phyloP scores from a whole-genome alignment of 1,140 invertebrate species.

The Musca domestica region DNA sequence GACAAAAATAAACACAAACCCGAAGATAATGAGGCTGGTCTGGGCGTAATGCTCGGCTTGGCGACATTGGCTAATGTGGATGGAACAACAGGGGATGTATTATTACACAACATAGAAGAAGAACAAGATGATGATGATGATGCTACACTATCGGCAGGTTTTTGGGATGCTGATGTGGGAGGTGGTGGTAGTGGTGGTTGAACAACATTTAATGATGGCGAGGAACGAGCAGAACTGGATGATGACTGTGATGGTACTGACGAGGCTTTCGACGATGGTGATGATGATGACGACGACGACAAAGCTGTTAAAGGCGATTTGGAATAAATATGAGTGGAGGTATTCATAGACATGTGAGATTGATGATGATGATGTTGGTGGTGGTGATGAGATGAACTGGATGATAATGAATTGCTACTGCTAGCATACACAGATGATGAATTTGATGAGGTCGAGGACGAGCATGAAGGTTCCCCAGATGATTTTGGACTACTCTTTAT shows the following conservation, averaged over 20 bases:
- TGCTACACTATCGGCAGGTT: background rate
- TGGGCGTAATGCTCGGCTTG: conserved; percentile 50
- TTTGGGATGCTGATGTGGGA: background rate
- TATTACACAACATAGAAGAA: conserved; percentile 21
- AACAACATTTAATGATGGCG: conserved; percentile 22
- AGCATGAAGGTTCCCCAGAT: background rate
- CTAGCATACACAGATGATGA: background rate
- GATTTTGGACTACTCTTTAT: conserved; percentile 37
- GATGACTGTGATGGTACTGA: conserved; percentile 3
- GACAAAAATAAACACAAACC: conserved; percentile 48
- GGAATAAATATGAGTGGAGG: conserved; percentile 7
- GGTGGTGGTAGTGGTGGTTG: conserved; percentile 13
- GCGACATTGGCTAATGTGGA: conserved; percentile 2
- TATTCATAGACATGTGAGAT: conserved; percentile 8
- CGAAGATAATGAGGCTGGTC: conserved; percentile 54
- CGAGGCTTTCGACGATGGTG: conserved; percentile 5
- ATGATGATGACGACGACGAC: background rate
- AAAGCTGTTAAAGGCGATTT: conserved; percentile 13
- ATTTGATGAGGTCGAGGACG: background rate
- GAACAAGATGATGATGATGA: too few relatives aligned
- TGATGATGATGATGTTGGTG: background rate
- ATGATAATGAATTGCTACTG: conserved; percentile 1
- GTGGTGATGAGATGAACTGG: background rate
- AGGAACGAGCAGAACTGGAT: conserved; percentile 22
- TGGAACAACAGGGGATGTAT: background rate